Evolutionary conservation across 2,888 invertebrate species (phyloP), one percentile per base, ranked within the genome.

Genomic region (Augiades crinisus): DNA sequence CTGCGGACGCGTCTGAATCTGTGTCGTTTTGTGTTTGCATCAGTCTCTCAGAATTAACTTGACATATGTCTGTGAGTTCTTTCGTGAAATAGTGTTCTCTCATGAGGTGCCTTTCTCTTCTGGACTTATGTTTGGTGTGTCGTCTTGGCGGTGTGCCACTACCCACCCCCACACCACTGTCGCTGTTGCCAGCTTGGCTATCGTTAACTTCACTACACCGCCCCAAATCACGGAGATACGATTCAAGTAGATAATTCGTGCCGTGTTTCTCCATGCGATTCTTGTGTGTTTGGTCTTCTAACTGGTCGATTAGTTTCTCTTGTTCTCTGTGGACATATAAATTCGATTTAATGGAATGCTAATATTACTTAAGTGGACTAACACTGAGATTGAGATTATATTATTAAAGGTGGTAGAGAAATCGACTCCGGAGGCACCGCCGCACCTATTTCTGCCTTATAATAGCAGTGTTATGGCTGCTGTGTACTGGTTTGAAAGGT

Each of bases 241-340:
- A 94, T 75, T 95, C 95, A 10, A 95, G 85, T 40, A 95, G 90
- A 73, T 95, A 95, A 78, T 95, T 95, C 57, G 94, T 94, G 12
- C 95, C 95, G 68, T 95, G 92, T 66, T 94, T 94, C 59, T 93
- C 92, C 79, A 94, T 93, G 40, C 95, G 86, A 36, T 91, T 92
- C 59, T 92, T 92, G 77, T 95, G 95, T 19, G 94, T 93, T 69
- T 94, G 94, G 68, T 94, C 94, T 85, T 95, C 95, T 63, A 95
- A 91, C 67, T 92, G 92, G 58, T 94, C 94, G 63, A 96, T 96
- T 67, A 95, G 92, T 66, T 93, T 92, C 72, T 96, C 96, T 72
- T 94, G 93, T 67, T 94, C 93, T 64, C 93, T 92, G 85, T 47
- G 67, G 72, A 56, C 8, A 5, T 21, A 36, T 10, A 12, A 17